Evolutionary conservation across 1,140 invertebrate species (phyloP).

Genomic region (Brachionus calyciflorus): DNA sequence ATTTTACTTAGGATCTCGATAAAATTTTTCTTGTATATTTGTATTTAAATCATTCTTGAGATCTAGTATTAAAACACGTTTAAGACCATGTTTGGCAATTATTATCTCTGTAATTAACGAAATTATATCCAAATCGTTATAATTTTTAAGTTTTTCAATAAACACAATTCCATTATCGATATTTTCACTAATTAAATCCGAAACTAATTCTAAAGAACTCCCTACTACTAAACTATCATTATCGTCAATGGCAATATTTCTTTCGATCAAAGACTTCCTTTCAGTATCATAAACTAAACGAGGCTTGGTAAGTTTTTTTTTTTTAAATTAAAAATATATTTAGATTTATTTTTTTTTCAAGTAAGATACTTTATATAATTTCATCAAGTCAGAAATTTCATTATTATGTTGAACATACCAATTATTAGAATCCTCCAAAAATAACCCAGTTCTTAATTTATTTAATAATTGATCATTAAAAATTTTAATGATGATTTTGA

Average conservation of each 20-base stretch:
- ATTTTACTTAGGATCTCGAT: slow-evolving; percentile 40
- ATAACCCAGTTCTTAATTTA: no score
- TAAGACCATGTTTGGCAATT: neutral
- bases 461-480: neutral
- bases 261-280: neutral
- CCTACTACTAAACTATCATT: neutral
- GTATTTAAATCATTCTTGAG: neutral
- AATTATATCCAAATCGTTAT: neutral
- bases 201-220: neutral
- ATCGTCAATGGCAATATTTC: neutral
- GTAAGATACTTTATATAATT: no score
- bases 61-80: slow-evolving; percentile 34
- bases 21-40: slow-evolving; percentile 35
- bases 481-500: neutral
- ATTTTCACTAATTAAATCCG: neutral
- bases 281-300: neutral
- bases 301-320: neutral
- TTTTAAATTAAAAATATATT: no score
- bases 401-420: no score
- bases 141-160: neutral
- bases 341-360: no score
- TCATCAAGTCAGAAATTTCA: no score
- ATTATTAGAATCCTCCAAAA: no score
- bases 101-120: neutral
- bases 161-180: neutral